Evolutionary conservation across 92 coral and sea anemone species (phyloP).

Genomic region (Epizoanthus stellaris): DNA sequence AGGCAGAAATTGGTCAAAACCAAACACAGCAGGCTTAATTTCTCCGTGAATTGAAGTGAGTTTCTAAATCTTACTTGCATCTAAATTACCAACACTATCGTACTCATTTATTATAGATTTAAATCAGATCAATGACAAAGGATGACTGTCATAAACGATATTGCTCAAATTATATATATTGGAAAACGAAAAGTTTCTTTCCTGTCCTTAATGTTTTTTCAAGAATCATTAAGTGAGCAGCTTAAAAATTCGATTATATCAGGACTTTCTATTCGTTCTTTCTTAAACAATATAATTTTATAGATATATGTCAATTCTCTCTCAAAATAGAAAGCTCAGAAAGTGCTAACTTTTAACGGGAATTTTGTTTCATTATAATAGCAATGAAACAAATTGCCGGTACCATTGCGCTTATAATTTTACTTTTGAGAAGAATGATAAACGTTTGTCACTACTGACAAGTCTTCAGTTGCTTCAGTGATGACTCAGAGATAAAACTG

Average conservation of each 20-base stretch:
- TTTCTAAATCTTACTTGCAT: not conserved
- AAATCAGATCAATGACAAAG: constrained; percentile 3
- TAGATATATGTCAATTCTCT: not conserved
- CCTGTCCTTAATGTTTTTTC: constrained; percentile 10
- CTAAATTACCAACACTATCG: not conserved
- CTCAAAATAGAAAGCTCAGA: not conserved
- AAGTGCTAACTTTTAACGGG: not conserved
- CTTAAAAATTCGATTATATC: constrained; percentile 18
- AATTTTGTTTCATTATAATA: not conserved
- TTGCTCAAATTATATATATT: constrained; percentile 37
- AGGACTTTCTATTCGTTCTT: constrained; percentile 13
- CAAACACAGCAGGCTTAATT: not conserved
- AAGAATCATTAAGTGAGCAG: constrained; percentile 16
- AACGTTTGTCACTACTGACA: not conserved
- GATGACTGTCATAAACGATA: constrained; percentile 35
- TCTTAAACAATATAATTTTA: not conserved
- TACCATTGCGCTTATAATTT: not conserved
- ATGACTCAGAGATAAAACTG: constrained; percentile 29
- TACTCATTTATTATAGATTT: not conserved
- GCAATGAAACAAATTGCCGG: too few species aligned
- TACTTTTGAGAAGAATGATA: too few species aligned
- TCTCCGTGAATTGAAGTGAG: constrained; percentile 6
- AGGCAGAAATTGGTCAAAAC: not conserved
- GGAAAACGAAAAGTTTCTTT: constrained; percentile 31
- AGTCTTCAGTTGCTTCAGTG: not conserved